Evolutionary conservation across 2,797 vertebrate genomes (phyloP), one percentile per base, ranked within the genome.

Genomic region (Avahi laniger): DNA sequence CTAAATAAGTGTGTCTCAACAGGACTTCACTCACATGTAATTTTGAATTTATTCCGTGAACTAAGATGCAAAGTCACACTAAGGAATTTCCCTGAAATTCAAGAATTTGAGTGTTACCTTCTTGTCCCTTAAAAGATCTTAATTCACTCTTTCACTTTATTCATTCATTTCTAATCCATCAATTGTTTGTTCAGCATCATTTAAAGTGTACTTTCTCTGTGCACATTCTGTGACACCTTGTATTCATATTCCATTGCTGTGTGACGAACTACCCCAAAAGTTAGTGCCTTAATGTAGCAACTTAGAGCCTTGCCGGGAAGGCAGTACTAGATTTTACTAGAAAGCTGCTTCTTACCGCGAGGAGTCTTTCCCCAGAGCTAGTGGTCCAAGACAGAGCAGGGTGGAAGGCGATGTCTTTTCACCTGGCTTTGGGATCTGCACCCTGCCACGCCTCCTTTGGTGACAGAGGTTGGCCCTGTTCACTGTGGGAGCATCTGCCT

Each of bases 191-290:
- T 86, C 20, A 5, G 6, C 7, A 2, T 43, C 22, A 10, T 30
- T 54, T n/a, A 4, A 33, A 30, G 57, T 0, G 17, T 2, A 12
- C n/a, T 26, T 76, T 67, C 61, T 63, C 46, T 38, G 30, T 14
- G 24, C 46, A 2, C 4, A 12, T n/a, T 89, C 14, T 48, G 63
- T 24, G 14, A 2, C 1, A 0, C 4, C 28, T 26, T 5, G 0
- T 17, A 0, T 9, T 6, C 13, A 18, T 33, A 46, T 8, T 15
- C 24, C 2, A 0, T 11, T 1, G 15, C 14, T 3, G 5, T 30
- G 35, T 43, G 33, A 11, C 24, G 26, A 4, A 1, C 8, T 5
- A 9, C 7, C 7, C 15, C 67, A 2, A 12, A 50, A n/a, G 14
- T 14, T n/a, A 65, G 63, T 13, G 38, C 22, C 30, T 54, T 22